Conservation (phyloP, 2,797 vertebrate species). For the Enteromius argenteus region DNA sequence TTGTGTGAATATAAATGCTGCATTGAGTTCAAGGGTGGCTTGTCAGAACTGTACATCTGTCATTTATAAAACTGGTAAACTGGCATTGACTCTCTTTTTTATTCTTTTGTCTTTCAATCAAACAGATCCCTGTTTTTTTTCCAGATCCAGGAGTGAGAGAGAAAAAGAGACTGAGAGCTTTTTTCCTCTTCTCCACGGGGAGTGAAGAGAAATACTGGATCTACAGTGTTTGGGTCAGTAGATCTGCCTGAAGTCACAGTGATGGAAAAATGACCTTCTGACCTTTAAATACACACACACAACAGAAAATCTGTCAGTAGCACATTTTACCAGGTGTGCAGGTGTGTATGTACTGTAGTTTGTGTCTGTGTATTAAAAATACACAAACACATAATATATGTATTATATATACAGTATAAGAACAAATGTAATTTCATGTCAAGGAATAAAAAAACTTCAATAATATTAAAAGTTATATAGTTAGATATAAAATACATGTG, state of each 20-base stretch:
- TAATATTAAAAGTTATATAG: neutral
- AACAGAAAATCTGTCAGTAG: slow-evolving; percentile 18
- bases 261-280: slow-evolving; percentile 60
- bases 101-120: slow-evolving; percentile 23
- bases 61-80: slow-evolving; percentile 29
- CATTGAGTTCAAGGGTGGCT: slow-evolving; percentile 30
- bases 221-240: slow-evolving; percentile 63
- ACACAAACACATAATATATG: no score
- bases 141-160: slow-evolving; percentile 9
- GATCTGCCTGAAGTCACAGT: slow-evolving; percentile 62
- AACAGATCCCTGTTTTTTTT: slow-evolving; percentile 5
- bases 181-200: slow-evolving; percentile 56
- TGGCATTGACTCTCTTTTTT: neutral
- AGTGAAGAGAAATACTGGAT: slow-evolving; percentile 58
- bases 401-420: neutral
- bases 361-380: no score
- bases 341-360: neutral
- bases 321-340: neutral
- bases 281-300: slow-evolving; percentile 43
- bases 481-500: no score
- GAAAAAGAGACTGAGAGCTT: slow-evolving; percentile 13
- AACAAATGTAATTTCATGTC: neutral
- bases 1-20: slow-evolving; percentile 33
- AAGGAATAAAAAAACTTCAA: neutral
- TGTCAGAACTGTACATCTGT: slow-evolving; percentile 49